Conservation (phyloP, 1,140 invertebrate species). For the Dermatophagoides farinae region DNA sequence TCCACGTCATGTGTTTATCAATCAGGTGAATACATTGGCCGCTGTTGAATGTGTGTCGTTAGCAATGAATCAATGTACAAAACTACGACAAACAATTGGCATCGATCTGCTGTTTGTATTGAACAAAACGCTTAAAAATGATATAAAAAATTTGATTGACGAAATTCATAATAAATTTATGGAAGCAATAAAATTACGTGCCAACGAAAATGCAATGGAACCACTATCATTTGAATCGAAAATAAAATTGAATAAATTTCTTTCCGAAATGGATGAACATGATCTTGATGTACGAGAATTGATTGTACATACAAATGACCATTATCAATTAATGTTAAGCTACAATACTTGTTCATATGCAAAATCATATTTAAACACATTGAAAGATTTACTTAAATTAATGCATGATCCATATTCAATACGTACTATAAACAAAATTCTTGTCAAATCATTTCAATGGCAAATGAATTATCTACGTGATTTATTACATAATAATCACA, state of each 20-base stretch:
- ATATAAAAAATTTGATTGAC: conserved; percentile 36
- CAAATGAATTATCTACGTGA: conserved; percentile 38
- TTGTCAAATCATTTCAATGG: conserved; percentile 40
- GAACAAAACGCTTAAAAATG: conserved; percentile 47
- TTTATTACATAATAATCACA: not conserved
- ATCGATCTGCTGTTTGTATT: conserved; percentile 63
- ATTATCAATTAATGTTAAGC: conserved; percentile 40
- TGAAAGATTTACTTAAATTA: conserved; percentile 45
- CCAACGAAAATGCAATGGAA: conserved; percentile 44
- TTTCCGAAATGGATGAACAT: conserved; percentile 35
- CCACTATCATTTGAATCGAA: conserved; percentile 42
- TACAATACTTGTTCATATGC: conserved; percentile 46
- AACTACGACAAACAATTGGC: conserved; percentile 30
- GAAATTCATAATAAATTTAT: conserved; percentile 50
- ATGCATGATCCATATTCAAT: conserved; percentile 38
- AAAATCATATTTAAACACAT: conserved; percentile 39
- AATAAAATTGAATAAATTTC: conserved; percentile 30
- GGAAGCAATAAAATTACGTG: conserved; percentile 46
- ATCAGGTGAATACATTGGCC: conserved; percentile 56
- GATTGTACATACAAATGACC: conserved; percentile 30
- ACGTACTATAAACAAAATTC: conserved; percentile 36
- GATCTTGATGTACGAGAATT: conserved; percentile 33
- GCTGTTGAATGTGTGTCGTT: conserved; percentile 66
- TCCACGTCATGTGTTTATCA: conserved; percentile 76
- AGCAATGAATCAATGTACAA: conserved; percentile 45